A percentile compares a stretch with the other conserved stretches of the same genome.
Conservation (phyloP, 2,797 vertebrate species). For the Myotis findleyi region DNA sequence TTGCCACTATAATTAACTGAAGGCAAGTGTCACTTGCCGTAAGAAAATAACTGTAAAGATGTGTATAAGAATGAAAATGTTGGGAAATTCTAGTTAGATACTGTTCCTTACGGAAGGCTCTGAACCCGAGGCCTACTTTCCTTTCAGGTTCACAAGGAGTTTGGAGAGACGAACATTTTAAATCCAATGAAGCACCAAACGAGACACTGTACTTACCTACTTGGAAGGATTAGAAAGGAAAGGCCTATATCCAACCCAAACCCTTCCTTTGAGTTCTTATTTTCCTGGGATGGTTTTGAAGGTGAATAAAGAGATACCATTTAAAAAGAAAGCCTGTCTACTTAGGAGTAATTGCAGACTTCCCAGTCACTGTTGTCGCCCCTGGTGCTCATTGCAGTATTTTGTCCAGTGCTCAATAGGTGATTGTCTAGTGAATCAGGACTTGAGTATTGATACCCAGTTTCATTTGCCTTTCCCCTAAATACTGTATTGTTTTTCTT, state of each 20-base stretch:
- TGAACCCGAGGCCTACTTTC: not conserved
- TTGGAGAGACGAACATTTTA: constrained; percentile 4
- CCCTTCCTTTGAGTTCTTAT: not conserved
- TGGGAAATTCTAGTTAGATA: not conserved
- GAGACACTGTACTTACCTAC: not conserved
- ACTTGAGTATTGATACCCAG: not conserved
- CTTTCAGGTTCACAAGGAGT: not conserved
- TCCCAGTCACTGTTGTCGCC: not conserved
- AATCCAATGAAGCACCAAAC: not conserved
- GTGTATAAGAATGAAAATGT: not conserved
- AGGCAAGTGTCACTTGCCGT: not conserved
- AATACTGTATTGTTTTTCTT: not conserved
- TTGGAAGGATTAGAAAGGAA: not conserved
- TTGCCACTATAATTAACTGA: not conserved
- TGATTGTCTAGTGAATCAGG: not conserved
- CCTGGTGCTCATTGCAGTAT: not conserved
- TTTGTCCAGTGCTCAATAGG: not conserved
- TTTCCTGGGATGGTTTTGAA: constrained; percentile 37
- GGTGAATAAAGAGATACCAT: not conserved
- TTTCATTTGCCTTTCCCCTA: not conserved
- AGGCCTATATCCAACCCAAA: not conserved
- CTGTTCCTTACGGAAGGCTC: not conserved
- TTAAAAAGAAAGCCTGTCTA: not conserved
- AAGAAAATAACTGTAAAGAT: not conserved
- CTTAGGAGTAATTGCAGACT: not conserved